Evolutionary conservation across 2,113 vertebrate species (phyloP).

Genomic region (Vidua chalybeata): DNA sequence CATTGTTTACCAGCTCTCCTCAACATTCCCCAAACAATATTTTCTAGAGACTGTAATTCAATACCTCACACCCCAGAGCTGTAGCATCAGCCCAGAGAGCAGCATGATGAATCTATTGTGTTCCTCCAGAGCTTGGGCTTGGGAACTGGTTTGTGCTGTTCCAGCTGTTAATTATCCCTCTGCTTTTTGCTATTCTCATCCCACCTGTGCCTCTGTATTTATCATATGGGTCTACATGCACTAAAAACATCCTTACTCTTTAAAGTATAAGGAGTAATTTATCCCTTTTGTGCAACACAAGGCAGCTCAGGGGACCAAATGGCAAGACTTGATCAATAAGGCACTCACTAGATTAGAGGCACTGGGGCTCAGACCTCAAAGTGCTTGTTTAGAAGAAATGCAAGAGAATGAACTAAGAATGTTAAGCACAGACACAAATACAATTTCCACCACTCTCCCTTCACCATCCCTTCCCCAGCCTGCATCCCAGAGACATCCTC

Average conservation of each 20-base stretch:
- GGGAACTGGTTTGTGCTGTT: not conserved
- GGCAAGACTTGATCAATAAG: constrained; percentile 55
- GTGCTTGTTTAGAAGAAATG: not conserved
- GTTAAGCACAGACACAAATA: not conserved
- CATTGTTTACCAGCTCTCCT: constrained; percentile 50
- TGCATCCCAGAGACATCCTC: not conserved
- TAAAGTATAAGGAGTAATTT: constrained; percentile 1
- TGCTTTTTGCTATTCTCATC: not conserved
- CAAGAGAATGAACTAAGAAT: not conserved
- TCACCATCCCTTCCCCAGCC: not conserved
- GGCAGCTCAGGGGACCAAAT: constrained; percentile 6
- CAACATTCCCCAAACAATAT: constrained; percentile 41
- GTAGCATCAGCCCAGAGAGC: not conserved
- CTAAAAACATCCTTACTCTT: not conserved
- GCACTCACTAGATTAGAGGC: not conserved
- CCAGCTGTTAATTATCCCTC: constrained; percentile 57
- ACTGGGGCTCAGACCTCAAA: not conserved
- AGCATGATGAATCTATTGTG: constrained; percentile 5
- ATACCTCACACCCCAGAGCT: not conserved
- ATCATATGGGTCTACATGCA: not conserved
- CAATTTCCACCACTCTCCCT: not conserved
- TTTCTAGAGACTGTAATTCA: constrained; percentile 43
- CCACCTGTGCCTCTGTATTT: not conserved
- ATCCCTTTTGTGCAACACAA: not conserved
- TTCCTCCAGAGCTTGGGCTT: not conserved